phyloP scores from a whole-genome alignment of 2,888 invertebrate genomes.

The Andricus quercusramuli region DNA sequence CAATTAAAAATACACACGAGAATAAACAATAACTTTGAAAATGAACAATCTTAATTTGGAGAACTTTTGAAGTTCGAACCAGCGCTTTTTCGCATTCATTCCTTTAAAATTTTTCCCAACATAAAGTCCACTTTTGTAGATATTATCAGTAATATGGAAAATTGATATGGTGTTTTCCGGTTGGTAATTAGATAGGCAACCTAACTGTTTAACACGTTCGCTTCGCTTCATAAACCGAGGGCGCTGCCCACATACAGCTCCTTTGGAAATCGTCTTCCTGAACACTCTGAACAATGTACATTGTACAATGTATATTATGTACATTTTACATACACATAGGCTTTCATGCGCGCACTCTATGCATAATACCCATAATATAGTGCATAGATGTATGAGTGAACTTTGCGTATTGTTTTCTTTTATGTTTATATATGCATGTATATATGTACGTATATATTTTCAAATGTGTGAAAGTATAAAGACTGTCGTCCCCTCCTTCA shows the following conservation, averaged over 20 bases:
- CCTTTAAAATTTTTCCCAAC: background rate
- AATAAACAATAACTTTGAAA: too few relatives aligned
- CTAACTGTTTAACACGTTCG: conserved; percentile 64
- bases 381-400: background rate
- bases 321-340: conserved; percentile 53
- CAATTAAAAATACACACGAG: too few relatives aligned
- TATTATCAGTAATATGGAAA: conserved; percentile 4
- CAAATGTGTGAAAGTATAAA: conserved; percentile 47
- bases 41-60: too few relatives aligned
- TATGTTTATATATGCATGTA: conserved; percentile 14
- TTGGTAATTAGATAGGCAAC: conserved; percentile 46
- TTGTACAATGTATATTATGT: conserved; percentile 28
- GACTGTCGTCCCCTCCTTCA: conserved; percentile 45
- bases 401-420: conserved; percentile 27
- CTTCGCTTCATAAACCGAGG: conserved; percentile 68
- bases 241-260: conserved; percentile 66
- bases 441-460: background rate
- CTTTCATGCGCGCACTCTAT: conserved; percentile 41
- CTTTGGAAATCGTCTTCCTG: conserved; percentile 59
- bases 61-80: too few relatives aligned
- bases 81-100: background rate
- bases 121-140: background rate
- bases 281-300: conserved; percentile 23
- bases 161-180: conserved; percentile 22
- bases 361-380: conserved; percentile 36